Evolutionary conservation across 2,888 invertebrate species (phyloP), one percentile per base, ranked within the genome.

Genomic region (Tineola bisselliella): DNA sequence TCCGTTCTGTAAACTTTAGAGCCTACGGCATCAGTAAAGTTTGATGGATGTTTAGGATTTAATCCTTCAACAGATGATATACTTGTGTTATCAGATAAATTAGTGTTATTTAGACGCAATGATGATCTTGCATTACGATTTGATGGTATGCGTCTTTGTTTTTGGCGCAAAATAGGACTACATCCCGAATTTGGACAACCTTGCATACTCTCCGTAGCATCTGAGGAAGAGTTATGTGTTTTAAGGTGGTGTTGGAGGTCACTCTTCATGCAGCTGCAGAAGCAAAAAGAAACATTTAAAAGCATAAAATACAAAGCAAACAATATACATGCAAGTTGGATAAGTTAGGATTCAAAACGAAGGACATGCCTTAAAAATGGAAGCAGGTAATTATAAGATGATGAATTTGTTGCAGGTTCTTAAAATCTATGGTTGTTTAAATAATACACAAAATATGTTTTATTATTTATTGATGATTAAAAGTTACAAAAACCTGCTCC

Each of bases 171-270:
- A 31, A 15, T n/a, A 8, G 75, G 76, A 64, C 78, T 83, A 2
- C 65, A 44, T 62, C 84, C 82, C 0, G 84, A 78, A 62, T 84
- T 82, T 68, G 76, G 75, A 64, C 84, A 83, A 1, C 79, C 81
- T 65, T 78, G 78, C n/a, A 74, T 76, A 63, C 78, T 82, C 44
- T 82, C 82, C 57, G 75, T 62, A 0, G 78, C 76, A 56, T 25
- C 25, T 25, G 54, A 25, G 48, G 48, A 48, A 48, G 13, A 17
- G 48, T 48, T 48, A 48, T 48, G n/a, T 17, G 13, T 13, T 8
- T 48, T 48, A n/a, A 13, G 15, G 17, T 13, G 3, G 12, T 13
- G 17, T 48, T 48, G 15, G 10, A 10, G 17, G 15, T 13, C 15
- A 17, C 48, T 48, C 48, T 48, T 48, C 48, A 48, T 48, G 48